These are phyloP conservation scores for Zaprionus africanus DNA, from an alignment of 1,140 invertebrate species.

Conservation along the genomic window DNA sequence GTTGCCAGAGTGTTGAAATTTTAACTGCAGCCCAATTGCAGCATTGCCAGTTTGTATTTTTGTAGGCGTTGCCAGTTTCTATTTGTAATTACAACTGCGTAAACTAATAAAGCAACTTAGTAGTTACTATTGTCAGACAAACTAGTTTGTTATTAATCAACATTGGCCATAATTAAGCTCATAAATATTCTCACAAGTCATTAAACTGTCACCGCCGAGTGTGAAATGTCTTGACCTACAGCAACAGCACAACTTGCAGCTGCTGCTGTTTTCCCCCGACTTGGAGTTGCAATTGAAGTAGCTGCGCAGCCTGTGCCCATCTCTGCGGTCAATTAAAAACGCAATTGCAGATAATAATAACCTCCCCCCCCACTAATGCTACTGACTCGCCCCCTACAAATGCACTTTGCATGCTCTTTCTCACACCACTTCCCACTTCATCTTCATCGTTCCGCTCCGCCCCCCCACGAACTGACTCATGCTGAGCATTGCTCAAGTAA, in stretches of 20 bases:
- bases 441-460: not conserved
- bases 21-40: not conserved
- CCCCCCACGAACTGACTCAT: conserved; percentile 61
- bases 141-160: conserved; percentile 7
- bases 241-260: conserved; percentile 26
- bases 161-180: conserved; percentile 9
- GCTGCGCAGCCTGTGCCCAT: not conserved
- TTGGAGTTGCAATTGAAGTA: conserved; percentile 29
- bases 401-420: conserved; percentile 25
- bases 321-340: conserved; percentile 52
- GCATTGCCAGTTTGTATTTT: not conserved
- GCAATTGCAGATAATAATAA: conserved; percentile 17
- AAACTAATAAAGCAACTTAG: not conserved
- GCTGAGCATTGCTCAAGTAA: conserved; percentile 29
- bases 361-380: not conserved
- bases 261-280: conserved; percentile 6
- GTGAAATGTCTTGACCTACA: conserved; percentile 75
- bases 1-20: not conserved
- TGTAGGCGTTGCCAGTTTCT: not conserved
- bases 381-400: not conserved
- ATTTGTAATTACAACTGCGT: not conserved
- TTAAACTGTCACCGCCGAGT: conserved; percentile 46
- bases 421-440: conserved; percentile 17
- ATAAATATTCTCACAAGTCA: conserved; percentile 19
- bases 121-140: not conserved